Evolutionary conservation across 30 jellyfish, hydroid and myxozoan species (phyloP).

Genomic region (Mastigias papua): DNA sequence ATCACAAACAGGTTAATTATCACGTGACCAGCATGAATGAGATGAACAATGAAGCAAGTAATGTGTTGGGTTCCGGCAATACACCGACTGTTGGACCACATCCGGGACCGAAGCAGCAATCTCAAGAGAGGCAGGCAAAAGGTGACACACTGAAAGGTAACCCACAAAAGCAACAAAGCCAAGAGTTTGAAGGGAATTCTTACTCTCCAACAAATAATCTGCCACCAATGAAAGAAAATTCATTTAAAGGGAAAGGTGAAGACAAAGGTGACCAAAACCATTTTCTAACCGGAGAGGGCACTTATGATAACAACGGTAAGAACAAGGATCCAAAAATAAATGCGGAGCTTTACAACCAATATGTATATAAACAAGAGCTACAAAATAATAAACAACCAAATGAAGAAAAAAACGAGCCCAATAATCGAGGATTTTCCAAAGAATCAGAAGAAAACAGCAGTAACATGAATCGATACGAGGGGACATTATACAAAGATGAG

Average conservation of each 20-base stretch:
- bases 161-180: neutral
- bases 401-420: neutral
- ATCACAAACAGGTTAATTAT: neutral
- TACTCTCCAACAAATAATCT: constrained; percentile 3
- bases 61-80: neutral
- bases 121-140: neutral
- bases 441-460: constrained; percentile 15
- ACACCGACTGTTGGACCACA: neutral
- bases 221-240: constrained; percentile 9
- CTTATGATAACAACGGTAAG: constrained; percentile 16
- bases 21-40: constrained; percentile 4
- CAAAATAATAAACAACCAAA: neutral
- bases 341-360: constrained; percentile 64
- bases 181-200: neutral
- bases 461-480: constrained; percentile 49
- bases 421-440: neutral
- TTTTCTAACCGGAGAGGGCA: constrained; percentile 4
- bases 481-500: constrained; percentile 55
- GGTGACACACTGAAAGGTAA: neutral
- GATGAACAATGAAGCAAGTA: neutral
- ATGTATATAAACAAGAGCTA: constrained; percentile 54
- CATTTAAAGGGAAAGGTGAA: neutral
- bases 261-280: neutral
- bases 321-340: constrained; percentile 30
- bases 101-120: neutral